These are phyloP conservation scores for Oxygymnocypris stewartii DNA, from an alignment of 2,113 vertebrate genomes.

Conservation along the genomic window DNA sequence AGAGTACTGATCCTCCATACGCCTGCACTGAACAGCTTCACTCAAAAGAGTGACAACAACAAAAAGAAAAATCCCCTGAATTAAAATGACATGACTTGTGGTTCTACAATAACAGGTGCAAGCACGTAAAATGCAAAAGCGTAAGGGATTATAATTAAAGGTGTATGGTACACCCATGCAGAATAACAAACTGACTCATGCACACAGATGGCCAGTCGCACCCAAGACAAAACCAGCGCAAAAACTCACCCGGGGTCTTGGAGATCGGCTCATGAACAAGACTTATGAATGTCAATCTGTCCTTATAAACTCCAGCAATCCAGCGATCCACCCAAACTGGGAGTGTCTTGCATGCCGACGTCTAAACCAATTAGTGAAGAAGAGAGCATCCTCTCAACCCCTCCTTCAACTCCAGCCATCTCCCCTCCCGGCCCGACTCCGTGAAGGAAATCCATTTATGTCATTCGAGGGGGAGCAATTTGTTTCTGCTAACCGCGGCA, in stretches of 20 bases:
- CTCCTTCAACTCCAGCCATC: conserved; percentile 58
- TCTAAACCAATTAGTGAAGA: conserved; percentile 82
- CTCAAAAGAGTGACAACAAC: background rate
- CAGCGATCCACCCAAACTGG: conserved; percentile 79
- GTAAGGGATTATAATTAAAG: background rate
- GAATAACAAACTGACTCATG: conserved; percentile 7
- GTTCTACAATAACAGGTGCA: background rate
- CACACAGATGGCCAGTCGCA: background rate
- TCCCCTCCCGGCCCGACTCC: conserved; percentile 67
- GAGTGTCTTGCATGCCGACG: conserved; percentile 80
- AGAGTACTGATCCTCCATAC: background rate
- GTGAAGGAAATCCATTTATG: conserved; percentile 87
- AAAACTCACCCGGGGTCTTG: conserved; percentile 83
- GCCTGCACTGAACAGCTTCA: background rate
- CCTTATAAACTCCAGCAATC: conserved; percentile 72
- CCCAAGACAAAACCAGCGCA: background rate
- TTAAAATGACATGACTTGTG: background rate
- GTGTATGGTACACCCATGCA: background rate
- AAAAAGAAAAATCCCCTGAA: background rate
- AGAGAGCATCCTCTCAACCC: conserved; percentile 60
- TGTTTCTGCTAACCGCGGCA: conserved; percentile 77
- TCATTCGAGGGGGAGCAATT: conserved; percentile 79
- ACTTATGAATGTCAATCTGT: conserved; percentile 57
- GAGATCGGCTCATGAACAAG: conserved; percentile 78
- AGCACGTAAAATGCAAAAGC: background rate